phyloP scores from a whole-genome alignment of 2,113 vertebrate species.

The Dipodomys spectabilis region DNA sequence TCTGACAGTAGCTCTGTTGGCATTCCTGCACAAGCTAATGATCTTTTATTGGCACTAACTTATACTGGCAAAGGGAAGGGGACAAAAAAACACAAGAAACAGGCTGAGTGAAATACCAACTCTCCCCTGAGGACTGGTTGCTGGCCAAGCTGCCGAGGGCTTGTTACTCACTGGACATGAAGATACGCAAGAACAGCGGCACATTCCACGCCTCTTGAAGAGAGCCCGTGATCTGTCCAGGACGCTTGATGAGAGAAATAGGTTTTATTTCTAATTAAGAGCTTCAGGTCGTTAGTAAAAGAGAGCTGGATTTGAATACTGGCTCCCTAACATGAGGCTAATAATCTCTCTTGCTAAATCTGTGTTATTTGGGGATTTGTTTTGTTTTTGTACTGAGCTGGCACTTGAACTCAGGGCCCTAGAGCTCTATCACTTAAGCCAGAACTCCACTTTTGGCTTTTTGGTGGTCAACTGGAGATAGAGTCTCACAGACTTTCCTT shows the following conservation, averaged over 20 bases:
- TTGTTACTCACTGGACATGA: not conserved
- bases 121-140: not conserved
- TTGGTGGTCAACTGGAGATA: no score
- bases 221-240: not conserved
- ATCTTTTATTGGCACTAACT: constrained; percentile 45
- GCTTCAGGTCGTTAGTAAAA: not conserved
- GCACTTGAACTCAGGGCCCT: no score
- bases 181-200: not conserved
- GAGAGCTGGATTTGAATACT: not conserved
- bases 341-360: not conserved
- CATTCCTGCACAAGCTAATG: not conserved
- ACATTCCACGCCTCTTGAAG: not conserved
- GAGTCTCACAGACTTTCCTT: no score
- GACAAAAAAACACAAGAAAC: constrained; percentile 56
- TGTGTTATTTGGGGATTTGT: not conserved
- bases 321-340: not conserved
- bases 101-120: constrained; percentile 50
- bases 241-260: not conserved
- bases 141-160: not conserved
- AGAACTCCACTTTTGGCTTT: no score
- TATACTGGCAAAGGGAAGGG: constrained; percentile 58
- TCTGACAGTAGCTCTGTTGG: not conserved
- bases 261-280: not conserved
- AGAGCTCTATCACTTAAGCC: no score
- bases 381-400: no score